Evolutionary conservation across 2,888 invertebrate species (phyloP), one percentile per base, ranked within the genome.

Genomic region (Cantharis rustica): DNA sequence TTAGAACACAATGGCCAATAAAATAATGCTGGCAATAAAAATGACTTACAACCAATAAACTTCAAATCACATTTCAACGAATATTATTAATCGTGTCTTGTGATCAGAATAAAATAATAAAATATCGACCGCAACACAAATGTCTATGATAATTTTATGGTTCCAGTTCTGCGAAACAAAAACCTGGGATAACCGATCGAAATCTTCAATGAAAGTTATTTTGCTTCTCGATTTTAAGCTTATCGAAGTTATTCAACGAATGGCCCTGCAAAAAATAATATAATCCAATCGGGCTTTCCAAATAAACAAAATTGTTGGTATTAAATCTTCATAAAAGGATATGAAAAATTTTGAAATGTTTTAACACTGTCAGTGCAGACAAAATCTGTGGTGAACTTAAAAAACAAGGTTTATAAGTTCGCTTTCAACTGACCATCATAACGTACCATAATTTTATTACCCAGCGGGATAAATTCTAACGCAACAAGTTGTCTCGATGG

Each of bases 31-130:
- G 26, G 68, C 23, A 47, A 76, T 76, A 76, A 76, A 76, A 73
- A 73, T 76, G 73, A 76, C 66, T 76, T 73, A 73, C 11, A 76
- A 73, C 76, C 76, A 68, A 73, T 73, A 76, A 76, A 76, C 73
- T 31, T 73, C 76, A 11, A 73, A 73, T 72, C 70, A 77, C 68
- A 75, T 75, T 77, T 77, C 77, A 72, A 31, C 74, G 77, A 77
- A 69, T 75, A 71, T 73, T 77, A 76, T 69, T 73, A 77, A 77
- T 77, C 74, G 75, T 61, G 16, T 23, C 31, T 31, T 69, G 73
- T 63, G 74, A 77, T 77, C 77, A 69, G 68, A 68, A 75, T 75
- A 75, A 71, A 74, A 75, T 75, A 75, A 75, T 72, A 72, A 75
- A 75, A 62, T 68, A n/a, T 70, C 23, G 63, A 75, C 75, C 75